Evolutionary conservation across 2,797 vertebrate species (phyloP).

Genomic region (Gymnoscopelus microlampas): DNA sequence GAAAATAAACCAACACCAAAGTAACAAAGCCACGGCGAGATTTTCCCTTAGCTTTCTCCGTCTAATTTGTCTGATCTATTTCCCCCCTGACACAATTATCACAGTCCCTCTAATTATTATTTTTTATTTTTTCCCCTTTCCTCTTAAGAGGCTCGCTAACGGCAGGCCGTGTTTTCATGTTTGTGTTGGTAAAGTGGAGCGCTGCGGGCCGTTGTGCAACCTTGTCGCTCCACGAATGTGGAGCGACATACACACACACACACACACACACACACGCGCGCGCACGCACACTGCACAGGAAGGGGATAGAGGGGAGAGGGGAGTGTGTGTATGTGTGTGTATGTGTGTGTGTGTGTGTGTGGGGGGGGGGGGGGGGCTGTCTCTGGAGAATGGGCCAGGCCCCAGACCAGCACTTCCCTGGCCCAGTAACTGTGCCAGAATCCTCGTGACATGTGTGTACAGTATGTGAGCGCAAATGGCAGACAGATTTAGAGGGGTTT

Average conservation of each 20-base stretch:
- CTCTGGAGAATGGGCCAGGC: constrained; percentile 80
- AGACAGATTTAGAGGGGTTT: constrained; percentile 80
- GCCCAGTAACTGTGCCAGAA: constrained; percentile 79
- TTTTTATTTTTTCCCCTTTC: constrained; percentile 21
- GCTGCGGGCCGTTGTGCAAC: constrained; percentile 72
- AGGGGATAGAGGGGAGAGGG: constrained; percentile 57
- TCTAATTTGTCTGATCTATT: constrained; percentile 75
- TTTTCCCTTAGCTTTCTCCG: constrained; percentile 65
- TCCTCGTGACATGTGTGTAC: constrained; percentile 76
- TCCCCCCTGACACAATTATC: constrained; percentile 81
- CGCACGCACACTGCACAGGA: constrained; percentile 71
- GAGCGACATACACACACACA: no score
- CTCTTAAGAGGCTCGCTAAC: constrained; percentile 65
- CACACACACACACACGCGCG: no score
- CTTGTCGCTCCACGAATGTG: constrained; percentile 74
- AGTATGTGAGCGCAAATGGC: constrained; percentile 81
- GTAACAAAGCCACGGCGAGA: constrained; percentile 76
- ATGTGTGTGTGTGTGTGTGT: constrained; percentile 10
- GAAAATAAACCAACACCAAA: constrained; percentile 76
- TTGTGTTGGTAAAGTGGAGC: constrained; percentile 61
- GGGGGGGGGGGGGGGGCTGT: constrained; percentile 34
- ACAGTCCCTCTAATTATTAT: constrained; percentile 77
- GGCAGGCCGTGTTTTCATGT: constrained; percentile 54
- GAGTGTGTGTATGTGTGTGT: constrained; percentile 17
- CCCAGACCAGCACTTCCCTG: constrained; percentile 81